Evolutionary conservation across 2,888 invertebrate species (phyloP).

Genomic region (Linnaemya vulpina): DNA sequence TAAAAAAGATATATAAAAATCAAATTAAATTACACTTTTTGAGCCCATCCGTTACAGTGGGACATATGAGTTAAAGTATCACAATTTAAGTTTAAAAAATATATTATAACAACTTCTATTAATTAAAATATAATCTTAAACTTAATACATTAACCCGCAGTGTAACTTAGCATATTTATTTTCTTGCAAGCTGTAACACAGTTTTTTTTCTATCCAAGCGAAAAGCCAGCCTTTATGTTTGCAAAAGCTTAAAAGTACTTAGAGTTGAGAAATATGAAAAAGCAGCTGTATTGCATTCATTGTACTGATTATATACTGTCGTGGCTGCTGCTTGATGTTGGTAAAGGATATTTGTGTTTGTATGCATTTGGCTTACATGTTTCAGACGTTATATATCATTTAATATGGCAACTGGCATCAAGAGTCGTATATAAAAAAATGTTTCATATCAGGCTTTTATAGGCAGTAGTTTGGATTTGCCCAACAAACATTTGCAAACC

Average conservation of each 20-base stretch:
- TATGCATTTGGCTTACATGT: background rate
- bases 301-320: conserved; percentile 30
- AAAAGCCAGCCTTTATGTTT: conserved; percentile 51
- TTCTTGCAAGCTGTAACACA: background rate
- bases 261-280: conserved; percentile 45
- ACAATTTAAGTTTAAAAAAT: too few species aligned
- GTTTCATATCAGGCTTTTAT: too few species aligned
- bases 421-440: too few species aligned
- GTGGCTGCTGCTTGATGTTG: conserved; percentile 41
- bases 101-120: too few species aligned
- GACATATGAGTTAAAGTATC: too few species aligned
- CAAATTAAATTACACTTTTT: too few species aligned
- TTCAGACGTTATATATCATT: conserved; percentile 58
- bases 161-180: background rate
- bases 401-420: conserved; percentile 64
- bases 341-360: conserved; percentile 55
- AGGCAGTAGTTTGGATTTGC: too few species aligned
- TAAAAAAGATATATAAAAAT: too few species aligned
- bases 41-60: too few species aligned
- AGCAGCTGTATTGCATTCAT: conserved; percentile 58
- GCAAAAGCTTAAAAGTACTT: conserved; percentile 64
- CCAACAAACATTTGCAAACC: too few species aligned
- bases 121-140: background rate
- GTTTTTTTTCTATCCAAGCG: background rate
- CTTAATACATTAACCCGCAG: background rate